Evolutionary conservation across 2,888 invertebrate species (phyloP).

Genomic region (Oscheius sp.): DNA sequence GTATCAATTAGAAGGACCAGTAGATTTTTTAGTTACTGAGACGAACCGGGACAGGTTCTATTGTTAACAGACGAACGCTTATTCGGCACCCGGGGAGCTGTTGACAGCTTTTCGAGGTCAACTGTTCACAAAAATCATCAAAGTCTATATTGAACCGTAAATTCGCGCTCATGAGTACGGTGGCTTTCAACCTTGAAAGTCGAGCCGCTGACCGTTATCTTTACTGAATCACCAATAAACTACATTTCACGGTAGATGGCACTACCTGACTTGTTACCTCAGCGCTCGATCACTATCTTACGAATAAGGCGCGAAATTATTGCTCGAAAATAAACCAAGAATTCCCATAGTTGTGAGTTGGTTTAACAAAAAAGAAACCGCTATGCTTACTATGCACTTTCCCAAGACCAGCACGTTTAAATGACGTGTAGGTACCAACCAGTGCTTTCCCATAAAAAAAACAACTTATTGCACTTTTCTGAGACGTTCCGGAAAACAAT

Average conservation of each 20-base stretch:
- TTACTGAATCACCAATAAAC: conserved; percentile 11
- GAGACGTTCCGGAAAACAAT: too few species aligned
- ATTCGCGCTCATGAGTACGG: conserved; percentile 5
- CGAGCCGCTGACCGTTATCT: conserved; percentile 1
- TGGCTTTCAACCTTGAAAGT: conserved; percentile 14
- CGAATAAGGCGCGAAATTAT: background rate
- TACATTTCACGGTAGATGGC: background rate
- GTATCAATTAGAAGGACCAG: background rate
- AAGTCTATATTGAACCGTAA: background rate
- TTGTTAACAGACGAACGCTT: conserved; percentile 19
- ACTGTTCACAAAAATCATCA: conserved; percentile 18
- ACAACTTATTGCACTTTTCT: too few species aligned
- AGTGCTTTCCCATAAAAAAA: too few species aligned
- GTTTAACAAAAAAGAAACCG: too few species aligned
- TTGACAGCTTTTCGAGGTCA: background rate
- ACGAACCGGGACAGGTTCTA: background rate
- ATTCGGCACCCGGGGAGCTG: conserved; percentile 16
- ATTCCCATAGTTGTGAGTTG: too few species aligned
- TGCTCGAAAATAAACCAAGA: too few species aligned
- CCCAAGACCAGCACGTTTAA: too few species aligned
- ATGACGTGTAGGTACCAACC: too few species aligned
- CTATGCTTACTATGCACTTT: too few species aligned
- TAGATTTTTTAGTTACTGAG: background rate
- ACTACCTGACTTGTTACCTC: background rate
- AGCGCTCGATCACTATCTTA: conserved; percentile 7